Evolutionary conservation across 2,797 vertebrate genomes (phyloP).

Genomic region (Leuciscus waleckii): DNA sequence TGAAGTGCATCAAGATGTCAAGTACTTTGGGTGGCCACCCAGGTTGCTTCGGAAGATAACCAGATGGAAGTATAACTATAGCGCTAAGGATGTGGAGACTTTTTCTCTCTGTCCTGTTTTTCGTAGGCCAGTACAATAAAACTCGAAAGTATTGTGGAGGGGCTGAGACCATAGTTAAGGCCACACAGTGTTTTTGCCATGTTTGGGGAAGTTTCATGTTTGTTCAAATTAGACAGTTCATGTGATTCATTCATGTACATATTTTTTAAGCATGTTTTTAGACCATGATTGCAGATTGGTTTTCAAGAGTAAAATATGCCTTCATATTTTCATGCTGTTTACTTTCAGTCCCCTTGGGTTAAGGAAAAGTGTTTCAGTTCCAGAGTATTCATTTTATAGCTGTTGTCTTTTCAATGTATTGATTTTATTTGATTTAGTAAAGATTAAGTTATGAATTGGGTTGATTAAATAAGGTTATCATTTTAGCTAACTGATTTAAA

Average conservation of each 20-base stretch:
- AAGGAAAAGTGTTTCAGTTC: not conserved
- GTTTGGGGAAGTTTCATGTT: conserved; percentile 56
- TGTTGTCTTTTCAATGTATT: not conserved
- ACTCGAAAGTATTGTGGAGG: conserved; percentile 49
- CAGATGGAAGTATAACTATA: conserved; percentile 97
- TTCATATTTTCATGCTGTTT: not conserved
- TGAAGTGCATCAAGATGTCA: conserved; percentile 99
- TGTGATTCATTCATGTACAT: conserved; percentile 44
- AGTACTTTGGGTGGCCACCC: conserved; percentile 99
- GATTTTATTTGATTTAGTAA: not conserved
- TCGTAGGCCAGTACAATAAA: conserved; percentile 59
- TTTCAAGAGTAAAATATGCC: conserved; percentile 18
- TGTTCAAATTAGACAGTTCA: conserved; percentile 55
- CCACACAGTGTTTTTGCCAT: conserved; percentile 55
- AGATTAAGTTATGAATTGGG: not conserved
- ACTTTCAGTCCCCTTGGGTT: not conserved
- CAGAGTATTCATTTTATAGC: not conserved
- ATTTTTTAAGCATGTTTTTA: conserved; percentile 3
- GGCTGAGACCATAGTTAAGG: conserved; percentile 49
- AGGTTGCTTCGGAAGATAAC: conserved; percentile 99
- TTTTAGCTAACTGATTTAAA: not conserved
- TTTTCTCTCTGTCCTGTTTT: conserved; percentile 51
- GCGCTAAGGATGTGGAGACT: conserved; percentile 77
- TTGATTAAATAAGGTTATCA: not conserved
- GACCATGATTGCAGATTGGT: conserved; percentile 1